Conservation (phyloP, 1,140 invertebrate species). For the Saxidomus purpurata region DNA sequence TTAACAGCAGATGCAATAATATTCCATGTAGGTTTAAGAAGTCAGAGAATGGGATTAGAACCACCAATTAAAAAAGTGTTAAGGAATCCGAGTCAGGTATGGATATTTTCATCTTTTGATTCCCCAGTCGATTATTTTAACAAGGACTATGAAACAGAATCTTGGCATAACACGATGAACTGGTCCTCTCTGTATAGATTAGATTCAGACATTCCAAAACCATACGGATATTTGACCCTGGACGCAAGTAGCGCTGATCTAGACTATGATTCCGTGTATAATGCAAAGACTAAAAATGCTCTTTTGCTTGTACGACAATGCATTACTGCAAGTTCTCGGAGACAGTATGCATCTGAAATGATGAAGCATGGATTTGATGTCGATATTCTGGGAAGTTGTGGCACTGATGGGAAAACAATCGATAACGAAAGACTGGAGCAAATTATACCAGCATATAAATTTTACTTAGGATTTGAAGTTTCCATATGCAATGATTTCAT, state of each 20-base stretch:
- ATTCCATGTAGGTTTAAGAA: neutral
- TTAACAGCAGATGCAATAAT: neutral
- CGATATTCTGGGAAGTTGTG: neutral
- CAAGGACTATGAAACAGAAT: neutral
- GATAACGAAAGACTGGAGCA: neutral
- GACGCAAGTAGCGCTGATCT: neutral
- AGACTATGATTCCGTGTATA: neutral
- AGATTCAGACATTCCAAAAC: neutral
- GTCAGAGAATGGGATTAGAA: neutral
- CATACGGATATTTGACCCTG: neutral
- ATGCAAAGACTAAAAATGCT: neutral
- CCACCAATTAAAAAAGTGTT: neutral
- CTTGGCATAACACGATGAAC: neutral
- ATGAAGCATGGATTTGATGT: neutral
- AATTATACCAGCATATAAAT: constrained; percentile 62
- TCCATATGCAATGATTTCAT: constrained; percentile 98
- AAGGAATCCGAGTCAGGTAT: neutral
- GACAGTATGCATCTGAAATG: neutral
- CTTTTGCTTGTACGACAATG: neutral
- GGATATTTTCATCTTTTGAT: neutral
- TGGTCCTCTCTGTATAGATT: neutral
- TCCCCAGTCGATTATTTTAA: neutral
- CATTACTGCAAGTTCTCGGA: neutral
- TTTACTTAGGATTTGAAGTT: constrained; percentile 89
- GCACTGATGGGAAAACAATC: neutral